Conservation (phyloP, 2,797 vertebrate species). For the Chelon labrosus region DNA sequence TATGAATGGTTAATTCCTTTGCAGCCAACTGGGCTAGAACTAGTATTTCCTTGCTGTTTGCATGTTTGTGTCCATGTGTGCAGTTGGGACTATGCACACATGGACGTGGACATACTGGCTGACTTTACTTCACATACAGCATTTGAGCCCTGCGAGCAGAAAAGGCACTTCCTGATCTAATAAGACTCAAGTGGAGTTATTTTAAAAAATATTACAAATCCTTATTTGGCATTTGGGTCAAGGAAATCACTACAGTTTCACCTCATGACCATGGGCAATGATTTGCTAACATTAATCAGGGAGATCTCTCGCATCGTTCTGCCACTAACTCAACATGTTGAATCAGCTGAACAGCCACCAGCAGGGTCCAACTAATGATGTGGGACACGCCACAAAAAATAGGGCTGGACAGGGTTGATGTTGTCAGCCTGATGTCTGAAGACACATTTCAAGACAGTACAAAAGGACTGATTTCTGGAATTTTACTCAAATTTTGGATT, state of each 20-base stretch:
- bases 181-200: constrained; percentile 14
- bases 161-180: constrained; percentile 25
- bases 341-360: too few species aligned
- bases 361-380: too few species aligned
- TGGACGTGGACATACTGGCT: background rate
- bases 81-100: background rate
- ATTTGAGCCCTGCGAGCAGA: constrained; percentile 3
- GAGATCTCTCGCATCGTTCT: too few species aligned
- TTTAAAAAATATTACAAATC: constrained; percentile 9
- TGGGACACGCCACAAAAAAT: too few species aligned
- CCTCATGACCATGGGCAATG: too few species aligned
- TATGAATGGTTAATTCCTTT: constrained; percentile 59
- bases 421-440: constrained; percentile 17
- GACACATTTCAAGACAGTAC: constrained; percentile 17
- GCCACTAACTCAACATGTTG: too few species aligned
- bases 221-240: constrained; percentile 2
- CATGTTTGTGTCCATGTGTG: background rate
- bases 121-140: constrained; percentile 2
- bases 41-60: constrained; percentile 9
- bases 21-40: constrained; percentile 12
- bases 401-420: background rate
- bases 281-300: too few species aligned
- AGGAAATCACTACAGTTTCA: background rate
- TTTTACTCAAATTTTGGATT: constrained; percentile 16
- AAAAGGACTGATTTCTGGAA: background rate